phyloP scores from a whole-genome alignment of 37 sponge, comb jelly and placozoan genomes.

The Petrosia ficiformis region DNA sequence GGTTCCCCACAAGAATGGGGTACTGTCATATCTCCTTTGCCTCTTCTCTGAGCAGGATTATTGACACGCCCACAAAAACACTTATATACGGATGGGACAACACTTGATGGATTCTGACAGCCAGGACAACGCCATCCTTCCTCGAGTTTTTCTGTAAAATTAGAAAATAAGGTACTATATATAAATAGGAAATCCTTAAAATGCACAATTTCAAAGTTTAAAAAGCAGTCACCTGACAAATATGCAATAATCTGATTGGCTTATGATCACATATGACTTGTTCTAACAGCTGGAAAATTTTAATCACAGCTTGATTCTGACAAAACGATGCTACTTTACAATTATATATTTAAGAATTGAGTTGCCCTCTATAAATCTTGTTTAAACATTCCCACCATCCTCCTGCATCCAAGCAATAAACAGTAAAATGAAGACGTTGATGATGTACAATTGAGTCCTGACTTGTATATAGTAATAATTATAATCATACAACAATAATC shows the following conservation, averaged over 20 bases:
- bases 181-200: background rate
- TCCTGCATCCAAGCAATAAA: too few relatives aligned
- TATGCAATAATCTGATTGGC: background rate
- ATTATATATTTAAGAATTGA: too few relatives aligned
- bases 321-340: too few relatives aligned
- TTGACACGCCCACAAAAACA: constrained; percentile 83
- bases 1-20: constrained; percentile 75
- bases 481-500: background rate
- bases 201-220: too few relatives aligned
- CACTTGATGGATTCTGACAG: constrained; percentile 31
- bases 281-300: too few relatives aligned
- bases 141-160: constrained; percentile 9
- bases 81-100: constrained; percentile 67
- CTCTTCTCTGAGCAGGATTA: constrained; percentile 27
- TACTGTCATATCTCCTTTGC: constrained; percentile 23
- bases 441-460: too few relatives aligned
- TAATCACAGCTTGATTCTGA: too few relatives aligned
- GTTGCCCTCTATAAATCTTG: too few relatives aligned
- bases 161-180: background rate
- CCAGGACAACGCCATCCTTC: constrained; percentile 82
- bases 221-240: too few relatives aligned
- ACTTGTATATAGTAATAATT: background rate
- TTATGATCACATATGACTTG: too few relatives aligned
- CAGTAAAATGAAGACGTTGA: too few relatives aligned
- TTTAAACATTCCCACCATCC: too few relatives aligned